Evolutionary conservation across 1,140 invertebrate genomes (phyloP), one percentile per base, ranked within the genome.

Genomic region (Parapsyche elsis): DNA sequence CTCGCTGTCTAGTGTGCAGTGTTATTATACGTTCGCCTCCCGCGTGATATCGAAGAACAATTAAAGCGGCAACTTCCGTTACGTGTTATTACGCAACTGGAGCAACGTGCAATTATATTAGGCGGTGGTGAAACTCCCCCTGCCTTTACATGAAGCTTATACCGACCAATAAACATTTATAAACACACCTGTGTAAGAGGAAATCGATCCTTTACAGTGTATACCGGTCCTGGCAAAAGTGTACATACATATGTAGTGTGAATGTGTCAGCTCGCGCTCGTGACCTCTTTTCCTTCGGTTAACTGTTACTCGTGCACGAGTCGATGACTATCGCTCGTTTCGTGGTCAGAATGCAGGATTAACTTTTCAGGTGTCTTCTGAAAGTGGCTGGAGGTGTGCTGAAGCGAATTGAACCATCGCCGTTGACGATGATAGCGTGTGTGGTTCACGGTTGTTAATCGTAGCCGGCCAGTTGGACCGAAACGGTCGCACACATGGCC

Each of bases 11-110:
- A 38, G 30, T 38, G 30, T 1, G 30, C 7, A 38, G 1, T 38
- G 7, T 38, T 38, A 38, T 38, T 38, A 4, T 38, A 38, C 7
- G n/a, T n/a, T n/a, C n/a, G 7, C 30, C 7, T 38, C 30, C 30
- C 30, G 30, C 30, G 30, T 38, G 30, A 53, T 67, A 67, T 26
- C 64, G 64, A 67, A 67, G 64, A 12, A 67, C 10, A 14, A 67
- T 53, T 53, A 53, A 53, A 53, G 12, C 16, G 49, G 49, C 49
- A 53, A 16, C 24, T 67, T 67, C 64, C 64, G 64, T 67, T 24
- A 67, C 64, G 64, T 26, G 64, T 67, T 67, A 67, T 67, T 67
- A 67, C 64, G 64, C 24, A 67, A 67, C 24, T 67, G 64, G 64
- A 67, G 24, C 64, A 67, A 12, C 23, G 14, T 23, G 19, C 24